phyloP scores from a whole-genome alignment of 2,113 vertebrate genomes.

The Galeopterus variegatus region DNA sequence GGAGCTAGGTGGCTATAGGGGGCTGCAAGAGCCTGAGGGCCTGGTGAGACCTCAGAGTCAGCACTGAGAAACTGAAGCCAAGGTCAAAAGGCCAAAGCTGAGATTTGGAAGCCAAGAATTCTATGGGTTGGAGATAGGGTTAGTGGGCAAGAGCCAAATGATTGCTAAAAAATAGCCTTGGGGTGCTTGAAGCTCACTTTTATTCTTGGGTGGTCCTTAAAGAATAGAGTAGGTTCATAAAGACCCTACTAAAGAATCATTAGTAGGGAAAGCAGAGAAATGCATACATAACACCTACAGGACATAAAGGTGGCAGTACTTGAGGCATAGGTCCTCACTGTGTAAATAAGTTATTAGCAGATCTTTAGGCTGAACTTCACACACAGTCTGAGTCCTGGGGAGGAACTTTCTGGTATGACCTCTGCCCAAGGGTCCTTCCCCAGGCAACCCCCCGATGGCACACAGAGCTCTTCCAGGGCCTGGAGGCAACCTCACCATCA shows the following conservation, averaged over 20 bases:
- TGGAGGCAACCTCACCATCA: neutral
- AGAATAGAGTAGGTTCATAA: neutral
- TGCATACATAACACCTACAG: neutral
- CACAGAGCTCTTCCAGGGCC: neutral
- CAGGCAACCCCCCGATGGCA: neutral
- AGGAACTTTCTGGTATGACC: neutral
- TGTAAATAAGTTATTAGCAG: neutral
- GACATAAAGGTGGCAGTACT: neutral
- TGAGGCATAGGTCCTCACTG: neutral
- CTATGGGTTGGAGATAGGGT: neutral
- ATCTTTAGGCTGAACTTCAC: neutral
- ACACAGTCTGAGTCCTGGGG: neutral
- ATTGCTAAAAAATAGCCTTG: neutral
- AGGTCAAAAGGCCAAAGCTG: neutral
- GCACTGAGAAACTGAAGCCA: neutral
- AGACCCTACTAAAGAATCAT: too few species aligned
- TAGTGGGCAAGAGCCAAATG: neutral
- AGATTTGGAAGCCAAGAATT: neutral
- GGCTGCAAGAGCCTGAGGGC: accelerated
- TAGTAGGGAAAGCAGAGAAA: neutral
- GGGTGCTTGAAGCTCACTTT: neutral
- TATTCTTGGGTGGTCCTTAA: neutral
- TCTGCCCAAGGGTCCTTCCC: neutral
- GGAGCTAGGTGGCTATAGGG: neutral
- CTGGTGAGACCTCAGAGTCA: neutral